Percentiles rank a stretch among this genome's conserved stretches.
Conservation (phyloP, 37 sponge, comb jelly and placozoan genomes). For the Oopsacas minuta region DNA sequence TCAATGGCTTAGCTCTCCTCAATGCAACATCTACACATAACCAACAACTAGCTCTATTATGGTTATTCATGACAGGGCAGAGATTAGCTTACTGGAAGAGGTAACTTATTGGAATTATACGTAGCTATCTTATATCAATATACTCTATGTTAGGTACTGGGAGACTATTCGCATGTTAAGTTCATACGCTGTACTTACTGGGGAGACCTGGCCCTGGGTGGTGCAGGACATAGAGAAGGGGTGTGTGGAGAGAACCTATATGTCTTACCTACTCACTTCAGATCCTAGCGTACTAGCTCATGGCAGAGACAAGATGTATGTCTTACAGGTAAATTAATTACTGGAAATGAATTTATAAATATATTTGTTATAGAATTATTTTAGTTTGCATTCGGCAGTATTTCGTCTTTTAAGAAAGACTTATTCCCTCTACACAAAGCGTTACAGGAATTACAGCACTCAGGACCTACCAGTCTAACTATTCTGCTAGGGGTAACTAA, state of each 20-base stretch:
- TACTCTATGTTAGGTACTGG: slow-evolving; percentile 8
- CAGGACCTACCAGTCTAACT: neutral
- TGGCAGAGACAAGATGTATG: neutral
- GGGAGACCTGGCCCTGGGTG: slow-evolving; percentile 10
- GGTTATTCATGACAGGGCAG: neutral
- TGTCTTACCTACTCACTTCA: neutral
- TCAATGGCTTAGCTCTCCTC: neutral
- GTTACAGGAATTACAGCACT: neutral
- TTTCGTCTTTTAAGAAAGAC: neutral
- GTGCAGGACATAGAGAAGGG: slow-evolving; percentile 3
- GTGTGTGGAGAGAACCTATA: slow-evolving; percentile 9
- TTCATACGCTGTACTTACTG: neutral
- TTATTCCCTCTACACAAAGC: neutral
- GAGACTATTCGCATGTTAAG: neutral
- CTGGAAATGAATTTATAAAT: neutral
- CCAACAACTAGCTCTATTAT: neutral
- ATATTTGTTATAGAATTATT: neutral
- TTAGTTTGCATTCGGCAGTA: slow-evolving; percentile 5
- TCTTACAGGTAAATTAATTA: slow-evolving; percentile 1
- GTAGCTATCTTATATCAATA: no score
- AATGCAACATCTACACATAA: neutral
- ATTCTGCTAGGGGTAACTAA: neutral
- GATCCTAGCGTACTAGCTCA: neutral
- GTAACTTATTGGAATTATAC: no score
- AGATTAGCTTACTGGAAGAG: slow-evolving; percentile 7